Base-by-base conservation (phyloP, 2,113 vertebrate species). In the Ameiurus melas region DNA sequence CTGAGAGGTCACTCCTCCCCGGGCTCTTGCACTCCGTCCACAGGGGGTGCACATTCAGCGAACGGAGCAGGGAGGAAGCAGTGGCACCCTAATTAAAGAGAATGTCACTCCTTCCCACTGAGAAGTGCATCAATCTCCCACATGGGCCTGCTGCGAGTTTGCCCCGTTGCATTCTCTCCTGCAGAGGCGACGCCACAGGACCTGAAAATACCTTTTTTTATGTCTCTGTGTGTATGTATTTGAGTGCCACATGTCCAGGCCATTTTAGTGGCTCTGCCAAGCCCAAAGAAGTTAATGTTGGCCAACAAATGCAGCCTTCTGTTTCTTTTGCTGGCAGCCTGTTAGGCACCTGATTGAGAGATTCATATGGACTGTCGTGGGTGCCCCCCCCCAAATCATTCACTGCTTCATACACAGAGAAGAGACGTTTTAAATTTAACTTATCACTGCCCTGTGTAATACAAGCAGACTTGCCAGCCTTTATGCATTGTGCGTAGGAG, bases 1-100 rank as follows among this genome's bases (percentile, higher is more conserved):
- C 88, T 62, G 87, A 83, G 90, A 94, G 92, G 94, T 93, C 89
- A 90, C 66, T 91, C 87, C 89, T 93, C 88, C 87, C 92, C 84
- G 8, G 88, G 91, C 92, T 86, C 64, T 36, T 53, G 92, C 90
- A 81, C 86, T 89, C 86, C 86, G 64, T 88, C 60, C 60, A 51
- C 89, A 88, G 43, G 85, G 87, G 83, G 82, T 79, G 79, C 64
- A 64, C 78, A 84, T 39, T 73, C 86, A 92, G 70, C 84, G 55
- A 85, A 85, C 89, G 89, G 90, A 79, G 88, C 64, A 90, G 90
- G 91, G 92, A 82, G 43, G 92, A 93, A 93, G 93, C 93, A 94
- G 92, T 92, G 92, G 93, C 91, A 91, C 84, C 92, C 93, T 95
- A 95, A 96, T 96, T 96, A 96, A 95, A 95, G 94, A 93, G 93